These are phyloP conservation scores for Falco peregrinus DNA, from an alignment of 2,797 vertebrate species.

Conservation along the genomic window DNA sequence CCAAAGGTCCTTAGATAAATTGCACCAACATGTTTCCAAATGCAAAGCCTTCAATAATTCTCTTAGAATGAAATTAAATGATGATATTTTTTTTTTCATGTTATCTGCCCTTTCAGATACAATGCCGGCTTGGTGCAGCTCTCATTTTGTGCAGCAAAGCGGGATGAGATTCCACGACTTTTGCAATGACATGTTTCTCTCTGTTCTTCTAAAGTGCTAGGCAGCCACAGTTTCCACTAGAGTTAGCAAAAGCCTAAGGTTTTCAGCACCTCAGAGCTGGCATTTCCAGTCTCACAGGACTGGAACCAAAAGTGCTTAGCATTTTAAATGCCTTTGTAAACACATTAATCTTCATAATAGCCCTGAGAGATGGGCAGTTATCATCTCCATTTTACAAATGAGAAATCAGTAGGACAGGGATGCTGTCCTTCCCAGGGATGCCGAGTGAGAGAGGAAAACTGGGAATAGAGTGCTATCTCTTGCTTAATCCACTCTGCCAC, in stretches of 20 bases:
- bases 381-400: slow-evolving; percentile 38
- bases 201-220: not conserved
- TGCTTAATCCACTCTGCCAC: slow-evolving; percentile 35
- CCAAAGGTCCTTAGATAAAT: not conserved
- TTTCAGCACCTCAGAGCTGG: slow-evolving; percentile 41
- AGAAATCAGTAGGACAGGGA: slow-evolving; percentile 30
- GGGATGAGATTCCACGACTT: not conserved
- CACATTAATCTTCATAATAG: slow-evolving; percentile 53
- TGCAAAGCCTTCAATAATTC: not conserved
- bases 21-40: not conserved
- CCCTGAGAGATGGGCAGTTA: slow-evolving; percentile 26
- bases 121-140: rapidly evolving
- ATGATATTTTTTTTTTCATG: not conserved
- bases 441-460: not conserved
- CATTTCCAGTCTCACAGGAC: slow-evolving; percentile 55
- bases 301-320: slow-evolving; percentile 56
- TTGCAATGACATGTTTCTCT: not conserved
- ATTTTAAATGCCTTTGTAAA: slow-evolving; percentile 62
- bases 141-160: not conserved
- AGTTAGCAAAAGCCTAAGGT: slow-evolving; percentile 39
- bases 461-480: slow-evolving; percentile 44
- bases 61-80: not conserved
- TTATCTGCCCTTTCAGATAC: not conserved
- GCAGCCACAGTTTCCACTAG: slow-evolving; percentile 26
- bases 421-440: not conserved